These are phyloP conservation scores for Slavum lentiscoides DNA, from an alignment of 2,888 invertebrate genomes.

Conservation along the genomic window DNA sequence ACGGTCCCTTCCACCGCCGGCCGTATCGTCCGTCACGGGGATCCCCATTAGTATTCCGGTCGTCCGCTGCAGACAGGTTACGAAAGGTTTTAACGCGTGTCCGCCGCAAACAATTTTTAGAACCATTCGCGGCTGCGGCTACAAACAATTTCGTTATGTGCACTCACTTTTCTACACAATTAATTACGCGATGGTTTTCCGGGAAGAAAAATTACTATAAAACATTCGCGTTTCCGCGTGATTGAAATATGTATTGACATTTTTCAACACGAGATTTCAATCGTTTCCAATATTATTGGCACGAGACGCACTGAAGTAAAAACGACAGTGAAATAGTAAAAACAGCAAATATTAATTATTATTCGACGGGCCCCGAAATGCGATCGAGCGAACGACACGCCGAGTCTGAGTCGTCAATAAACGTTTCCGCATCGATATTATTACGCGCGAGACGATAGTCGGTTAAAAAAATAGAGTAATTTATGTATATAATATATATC, in stretches of 20 bases:
- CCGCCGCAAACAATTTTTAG: conserved; percentile 28
- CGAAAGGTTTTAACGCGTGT: conserved; percentile 12
- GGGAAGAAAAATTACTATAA: neutral
- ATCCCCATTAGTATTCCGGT: conserved; percentile 26
- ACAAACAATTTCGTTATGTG: conserved; percentile 27
- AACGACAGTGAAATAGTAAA: no score
- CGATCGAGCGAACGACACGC: no score
- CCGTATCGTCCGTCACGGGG: neutral
- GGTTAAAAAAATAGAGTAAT: neutral
- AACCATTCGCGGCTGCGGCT: neutral
- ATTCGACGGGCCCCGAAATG: no score
- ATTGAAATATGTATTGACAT: neutral
- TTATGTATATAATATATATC: neutral
- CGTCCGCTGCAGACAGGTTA: conserved; percentile 23
- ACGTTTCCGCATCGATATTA: no score
- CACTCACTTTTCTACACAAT: neutral
- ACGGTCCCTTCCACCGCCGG: neutral
- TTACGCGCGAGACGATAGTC: no score
- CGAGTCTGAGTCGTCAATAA: no score
- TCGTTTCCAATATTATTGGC: no score
- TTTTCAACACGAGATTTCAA: no score
- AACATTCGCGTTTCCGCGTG: neutral
- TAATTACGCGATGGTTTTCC: neutral
- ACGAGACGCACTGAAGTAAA: no score
- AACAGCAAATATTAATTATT: no score